Conservation (phyloP, 2,888 invertebrate species). For the Heliconius hortense region DNA sequence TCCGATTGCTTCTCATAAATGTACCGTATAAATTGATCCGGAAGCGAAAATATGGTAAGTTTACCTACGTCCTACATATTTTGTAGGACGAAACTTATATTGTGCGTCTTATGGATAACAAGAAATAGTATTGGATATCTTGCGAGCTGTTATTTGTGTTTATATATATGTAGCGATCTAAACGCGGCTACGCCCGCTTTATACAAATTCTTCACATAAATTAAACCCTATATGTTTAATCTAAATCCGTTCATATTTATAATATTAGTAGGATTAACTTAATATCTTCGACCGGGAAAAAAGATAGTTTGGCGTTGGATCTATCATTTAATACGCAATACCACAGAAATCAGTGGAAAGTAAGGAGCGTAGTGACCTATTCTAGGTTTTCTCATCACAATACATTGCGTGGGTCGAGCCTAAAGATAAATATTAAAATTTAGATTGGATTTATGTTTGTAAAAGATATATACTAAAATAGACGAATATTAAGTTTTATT, state of each 20-base stretch:
- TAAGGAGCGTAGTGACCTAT: background rate
- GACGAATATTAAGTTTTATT: background rate
- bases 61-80: background rate
- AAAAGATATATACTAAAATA: background rate
- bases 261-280: background rate
- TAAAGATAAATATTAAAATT: too few relatives aligned
- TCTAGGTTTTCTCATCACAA: background rate
- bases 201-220: background rate
- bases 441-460: background rate
- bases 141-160: background rate
- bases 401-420: background rate
- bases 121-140: conserved; percentile 13
- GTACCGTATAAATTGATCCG: background rate
- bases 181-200: background rate
- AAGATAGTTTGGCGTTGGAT: background rate
- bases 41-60: background rate
- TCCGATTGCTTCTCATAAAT: conserved; percentile 3
- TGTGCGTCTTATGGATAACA: conserved; percentile 2
- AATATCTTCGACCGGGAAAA: background rate
- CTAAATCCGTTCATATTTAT: too few relatives aligned
- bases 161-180: background rate
- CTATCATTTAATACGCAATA: background rate
- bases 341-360: background rate
- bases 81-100: conserved; percentile 4
- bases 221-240: background rate